Base-by-base conservation (phyloP, 2,888 invertebrate genomes). In the Operophtera brumata region DNA sequence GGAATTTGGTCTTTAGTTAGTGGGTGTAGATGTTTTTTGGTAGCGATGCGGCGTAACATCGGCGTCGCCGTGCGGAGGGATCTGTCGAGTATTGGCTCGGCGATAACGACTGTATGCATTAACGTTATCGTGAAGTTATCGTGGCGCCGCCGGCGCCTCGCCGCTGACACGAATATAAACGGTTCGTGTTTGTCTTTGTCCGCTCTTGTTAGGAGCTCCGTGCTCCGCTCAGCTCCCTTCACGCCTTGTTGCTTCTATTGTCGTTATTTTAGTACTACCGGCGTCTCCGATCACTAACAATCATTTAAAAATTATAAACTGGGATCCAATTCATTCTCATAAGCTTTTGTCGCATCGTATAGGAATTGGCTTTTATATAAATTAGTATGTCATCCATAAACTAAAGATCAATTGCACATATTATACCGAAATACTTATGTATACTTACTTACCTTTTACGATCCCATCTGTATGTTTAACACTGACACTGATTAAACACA, bases 101-200 rank as follows among this genome's bases (percentile, higher is more conserved):
- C 77, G 86, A 86, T 86, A 86, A 82, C 75, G 77, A 71, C 71
- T 76, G 81, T 77, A 70, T 86, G 88, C 88, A 89, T 89, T 89
- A 89, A 78, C 75, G 82, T 84, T 89, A 89, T 87, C 87, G 78
- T 72, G 62, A 66, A 77, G 81, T 80, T 84, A 85, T 86, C 86
- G 80, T 66, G 77, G 85, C 86, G 87, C 86, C 86, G 86, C 86
- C 86, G 86, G 86, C 87, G 87, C 85, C 84, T 81, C 73, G 67
- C 63, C 68, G 65, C 67, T 70, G 73, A 70, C 73, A 76, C 67
- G 69, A 75, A 80, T 82, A 80, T 78, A 73, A 70, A 79, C 76
- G 75, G 75, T 73, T 74, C 73, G 69, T 76, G 73, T 75, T 78
- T 75, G 75, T 76, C 76, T 76, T 77, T 73, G 73, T 69, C 65